Conservation (phyloP, 2,113 vertebrate species). For the Oreochromis spilurus region DNA sequence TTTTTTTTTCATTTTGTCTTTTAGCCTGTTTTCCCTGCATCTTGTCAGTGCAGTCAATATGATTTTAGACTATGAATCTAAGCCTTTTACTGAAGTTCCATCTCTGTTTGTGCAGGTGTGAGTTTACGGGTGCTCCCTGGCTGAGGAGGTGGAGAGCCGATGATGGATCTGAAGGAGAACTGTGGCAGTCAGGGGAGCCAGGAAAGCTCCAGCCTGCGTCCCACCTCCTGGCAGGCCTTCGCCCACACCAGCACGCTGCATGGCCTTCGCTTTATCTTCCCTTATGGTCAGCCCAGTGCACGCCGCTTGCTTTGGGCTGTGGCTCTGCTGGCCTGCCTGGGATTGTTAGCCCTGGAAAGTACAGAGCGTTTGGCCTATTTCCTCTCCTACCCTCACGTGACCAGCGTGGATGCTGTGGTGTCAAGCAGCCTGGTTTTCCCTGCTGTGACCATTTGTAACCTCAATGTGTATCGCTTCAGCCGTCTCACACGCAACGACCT, state of each 20-base stretch:
- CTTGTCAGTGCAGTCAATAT: not conserved
- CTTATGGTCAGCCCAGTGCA: slow-evolving; percentile 80
- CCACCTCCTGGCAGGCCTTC: slow-evolving; percentile 89
- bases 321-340: slow-evolving; percentile 86
- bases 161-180: slow-evolving; percentile 94
- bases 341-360: slow-evolving; percentile 88
- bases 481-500: slow-evolving; percentile 91
- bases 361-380: slow-evolving; percentile 91
- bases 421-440: slow-evolving; percentile 92
- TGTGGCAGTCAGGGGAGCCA: slow-evolving; percentile 83
- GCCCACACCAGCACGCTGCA: slow-evolving; percentile 90
- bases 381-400: slow-evolving; percentile 94
- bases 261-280: slow-evolving; percentile 90
- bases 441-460: slow-evolving; percentile 93
- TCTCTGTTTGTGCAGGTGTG: slow-evolving; percentile 41
- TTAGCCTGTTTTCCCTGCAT: not conserved
- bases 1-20: fast-evolving
- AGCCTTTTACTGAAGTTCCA: not conserved
- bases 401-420: slow-evolving; percentile 90
- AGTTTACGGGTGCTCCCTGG: slow-evolving; percentile 31
- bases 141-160: slow-evolving; percentile 47
- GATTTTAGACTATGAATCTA: not conserved
- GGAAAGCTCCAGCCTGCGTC: slow-evolving; percentile 80
- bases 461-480: slow-evolving; percentile 92
- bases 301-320: slow-evolving; percentile 89